Base-by-base conservation (phyloP, 2,797 vertebrate species). In the Chelon labrosus region DNA sequence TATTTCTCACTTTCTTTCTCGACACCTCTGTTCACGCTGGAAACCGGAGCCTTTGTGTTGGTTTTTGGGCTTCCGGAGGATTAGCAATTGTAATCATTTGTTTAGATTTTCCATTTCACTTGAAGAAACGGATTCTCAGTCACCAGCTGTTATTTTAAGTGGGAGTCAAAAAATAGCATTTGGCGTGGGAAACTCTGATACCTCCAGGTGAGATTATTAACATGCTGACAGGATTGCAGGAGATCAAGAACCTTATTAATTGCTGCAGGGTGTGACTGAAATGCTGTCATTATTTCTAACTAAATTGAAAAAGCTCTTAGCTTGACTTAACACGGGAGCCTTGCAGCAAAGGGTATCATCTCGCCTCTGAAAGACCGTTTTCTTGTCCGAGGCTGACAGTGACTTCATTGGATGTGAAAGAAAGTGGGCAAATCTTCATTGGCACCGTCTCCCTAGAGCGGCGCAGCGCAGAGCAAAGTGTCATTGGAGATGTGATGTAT, bases 401-500 rank as follows among this genome's bases (percentile, higher is more conserved):
- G 66, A 79, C 58, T 82, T 82, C 79, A 80, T 72, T 87, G 82
- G 87, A 87, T 51, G 69, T 75, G 79, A 90, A 83, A 60, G 71
- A 44, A 82, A 84, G 80, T 73, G 77, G 70, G 56, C 50, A 84
- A 86, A 91, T 77, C 77, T 76, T 88, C 84, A 90, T 87, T 86
- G 91, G 79, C 87, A 82, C 59, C 64, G 38, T 25, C 68, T 88
- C 88, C 88, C 85, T 7, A 14, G 82, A 86, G 88, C 73, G 0
- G 11, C 35, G 71, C 50, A 14, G 51, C 35, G 3, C n/a, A 1
- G 70, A 61, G 72, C 59, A 42, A 51, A 77, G 79, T 85, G 88
- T 89, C 89, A 84, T 59, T 60, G 79, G 77, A 77, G 84, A 87
- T 83, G 87, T 90, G 88, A 88, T 88, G 73, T 54, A 87, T 92